A percentile compares a stretch with the other conserved stretches of the same genome.
phyloP scores from a whole-genome alignment of 2,888 invertebrate species.

The Stictocephala bisonia region DNA sequence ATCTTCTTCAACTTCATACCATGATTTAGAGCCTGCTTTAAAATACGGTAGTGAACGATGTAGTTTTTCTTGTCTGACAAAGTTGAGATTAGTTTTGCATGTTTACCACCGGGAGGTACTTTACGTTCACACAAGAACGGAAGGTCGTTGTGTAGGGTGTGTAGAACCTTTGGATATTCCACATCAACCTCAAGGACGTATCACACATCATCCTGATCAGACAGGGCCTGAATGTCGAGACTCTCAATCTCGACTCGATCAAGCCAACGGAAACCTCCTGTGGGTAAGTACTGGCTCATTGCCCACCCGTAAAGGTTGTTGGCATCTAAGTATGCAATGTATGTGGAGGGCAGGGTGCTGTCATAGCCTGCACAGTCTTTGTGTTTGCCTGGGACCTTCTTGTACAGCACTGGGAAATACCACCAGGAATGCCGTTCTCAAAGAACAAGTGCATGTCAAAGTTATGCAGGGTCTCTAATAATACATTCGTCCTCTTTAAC shows the following conservation, averaged over 20 bases:
- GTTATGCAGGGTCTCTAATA: constrained; percentile 45
- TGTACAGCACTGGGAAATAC: background rate
- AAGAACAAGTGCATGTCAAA: constrained; percentile 44
- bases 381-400: constrained; percentile 21
- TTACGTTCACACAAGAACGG: constrained; percentile 28
- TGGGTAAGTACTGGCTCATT: constrained; percentile 61
- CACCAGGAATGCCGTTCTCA: constrained; percentile 48
- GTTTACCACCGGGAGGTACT: constrained; percentile 7
- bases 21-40: constrained; percentile 58
- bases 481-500: constrained; percentile 39
- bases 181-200: constrained; percentile 61
- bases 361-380: constrained; percentile 29
- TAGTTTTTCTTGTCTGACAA: constrained; percentile 59
- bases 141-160: constrained; percentile 28
- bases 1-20: constrained; percentile 57
- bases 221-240: background rate
- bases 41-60: constrained; percentile 59
- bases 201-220: constrained; percentile 45
- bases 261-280: constrained; percentile 60
- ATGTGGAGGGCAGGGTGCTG: background rate
- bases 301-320: constrained; percentile 63
- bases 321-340: constrained; percentile 59
- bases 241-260: background rate
- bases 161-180: constrained; percentile 26
- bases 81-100: constrained; percentile 55